Conservation (phyloP, 2,888 invertebrate species). For the Drosophila niveifrons region DNA sequence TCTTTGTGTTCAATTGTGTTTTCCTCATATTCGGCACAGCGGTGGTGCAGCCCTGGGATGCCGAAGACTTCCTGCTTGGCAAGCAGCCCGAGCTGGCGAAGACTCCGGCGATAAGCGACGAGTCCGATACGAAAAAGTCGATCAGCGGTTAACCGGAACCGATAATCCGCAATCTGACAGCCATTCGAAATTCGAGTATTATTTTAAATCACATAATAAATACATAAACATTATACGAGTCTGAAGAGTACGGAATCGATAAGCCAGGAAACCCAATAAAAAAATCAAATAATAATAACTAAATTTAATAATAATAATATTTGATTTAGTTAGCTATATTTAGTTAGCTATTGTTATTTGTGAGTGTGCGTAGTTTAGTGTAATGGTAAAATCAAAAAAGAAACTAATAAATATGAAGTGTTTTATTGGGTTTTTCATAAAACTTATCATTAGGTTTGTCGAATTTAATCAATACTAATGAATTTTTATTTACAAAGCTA, state of each 20-base stretch:
- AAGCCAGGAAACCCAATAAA: conserved; percentile 12
- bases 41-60: conserved; percentile 90
- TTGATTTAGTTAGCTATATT: conserved; percentile 7
- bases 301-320: conserved; percentile 6
- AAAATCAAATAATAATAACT: neutral
- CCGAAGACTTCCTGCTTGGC: conserved; percentile 85
- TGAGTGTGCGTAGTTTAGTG: conserved; percentile 11
- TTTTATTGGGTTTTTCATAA: conserved; percentile 10
- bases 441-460: neutral
- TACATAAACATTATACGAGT: conserved; percentile 6
- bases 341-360: neutral
- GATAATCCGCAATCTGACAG: conserved; percentile 27
- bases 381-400: conserved; percentile 6
- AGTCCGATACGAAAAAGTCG: conserved; percentile 1
- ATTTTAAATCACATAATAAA: conserved; percentile 30
- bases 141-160: conserved; percentile 28
- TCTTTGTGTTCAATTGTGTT: conserved; percentile 89
- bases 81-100: conserved; percentile 23
- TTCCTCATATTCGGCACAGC: conserved; percentile 89
- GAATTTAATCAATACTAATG: neutral
- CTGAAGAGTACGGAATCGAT: conserved; percentile 11
- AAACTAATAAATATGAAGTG: neutral
- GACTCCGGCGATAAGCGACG: neutral
- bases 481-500: neutral
- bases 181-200: conserved; percentile 28